Percentiles rank a stretch among this genome's conserved stretches.
Conservation (phyloP, 2,113 vertebrate genomes). For the Scartelaos histophorus region DNA sequence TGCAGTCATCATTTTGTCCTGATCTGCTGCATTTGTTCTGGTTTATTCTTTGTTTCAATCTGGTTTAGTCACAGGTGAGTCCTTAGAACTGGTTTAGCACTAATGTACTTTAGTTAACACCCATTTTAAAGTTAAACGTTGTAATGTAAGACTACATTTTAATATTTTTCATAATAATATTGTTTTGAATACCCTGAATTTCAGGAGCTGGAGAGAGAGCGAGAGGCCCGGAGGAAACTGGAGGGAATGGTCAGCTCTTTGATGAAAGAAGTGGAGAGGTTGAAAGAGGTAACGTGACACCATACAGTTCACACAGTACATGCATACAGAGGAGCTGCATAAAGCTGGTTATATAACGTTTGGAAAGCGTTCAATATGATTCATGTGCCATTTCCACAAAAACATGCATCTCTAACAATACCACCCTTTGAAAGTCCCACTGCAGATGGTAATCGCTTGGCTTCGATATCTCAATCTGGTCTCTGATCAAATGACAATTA, state of each 20-base stretch:
- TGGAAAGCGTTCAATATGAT: constrained; percentile 12
- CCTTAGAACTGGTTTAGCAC: not conserved
- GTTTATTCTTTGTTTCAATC: not conserved
- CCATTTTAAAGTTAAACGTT: too few species aligned
- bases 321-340: constrained; percentile 15
- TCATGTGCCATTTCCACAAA: constrained; percentile 12
- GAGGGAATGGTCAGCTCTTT: constrained; percentile 65
- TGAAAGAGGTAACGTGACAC: constrained; percentile 69
- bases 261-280: constrained; percentile 69
- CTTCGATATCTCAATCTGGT: not conserved
- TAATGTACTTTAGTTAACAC: not conserved
- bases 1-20: not conserved
- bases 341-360: constrained; percentile 34
- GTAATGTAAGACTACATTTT: not conserved
- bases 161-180: not conserved
- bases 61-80: not conserved
- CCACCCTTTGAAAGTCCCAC: not conserved
- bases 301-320: constrained; percentile 5
- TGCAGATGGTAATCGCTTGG: not conserved
- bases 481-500: not conserved
- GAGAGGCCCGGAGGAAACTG: constrained; percentile 62
- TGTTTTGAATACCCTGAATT: constrained; percentile 1
- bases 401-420: not conserved
- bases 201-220: constrained; percentile 73
- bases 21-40: not conserved